Evolutionary conservation across 2,888 invertebrate species (phyloP).

Genomic region (Heliconius charithonia): DNA sequence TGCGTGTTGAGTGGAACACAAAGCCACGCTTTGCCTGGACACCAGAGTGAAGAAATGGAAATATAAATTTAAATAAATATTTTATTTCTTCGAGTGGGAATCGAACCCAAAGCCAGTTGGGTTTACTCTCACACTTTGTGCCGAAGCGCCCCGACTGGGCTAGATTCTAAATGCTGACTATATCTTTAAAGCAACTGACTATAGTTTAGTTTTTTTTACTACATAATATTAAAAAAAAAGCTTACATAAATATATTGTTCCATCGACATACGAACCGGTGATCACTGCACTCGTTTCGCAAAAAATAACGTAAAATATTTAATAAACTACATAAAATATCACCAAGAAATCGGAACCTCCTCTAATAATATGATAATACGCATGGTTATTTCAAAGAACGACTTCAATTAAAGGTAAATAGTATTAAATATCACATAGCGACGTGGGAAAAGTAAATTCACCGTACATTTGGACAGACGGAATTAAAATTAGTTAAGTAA

Average conservation of each 20-base stretch:
- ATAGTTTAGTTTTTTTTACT: background rate
- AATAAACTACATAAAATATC: background rate
- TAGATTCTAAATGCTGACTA: background rate
- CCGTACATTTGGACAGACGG: slow-evolving; percentile 31
- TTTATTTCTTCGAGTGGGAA: no score
- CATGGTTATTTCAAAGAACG: background rate
- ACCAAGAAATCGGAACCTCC: background rate
- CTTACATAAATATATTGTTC: background rate
- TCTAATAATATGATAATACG: slow-evolving; percentile 10
- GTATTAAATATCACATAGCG: slow-evolving; percentile 35
- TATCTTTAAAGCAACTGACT: no score
- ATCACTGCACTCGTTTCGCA: background rate
- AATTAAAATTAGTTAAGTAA: slow-evolving; percentile 44
- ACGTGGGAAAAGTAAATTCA: slow-evolving; percentile 37
- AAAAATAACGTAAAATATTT: background rate
- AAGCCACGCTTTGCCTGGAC: no score
- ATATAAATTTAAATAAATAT: no score
- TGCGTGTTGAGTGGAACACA: no score
- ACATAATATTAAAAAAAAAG: background rate
- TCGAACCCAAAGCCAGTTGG: no score
- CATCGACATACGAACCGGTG: background rate
- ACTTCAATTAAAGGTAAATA: slow-evolving; percentile 30
- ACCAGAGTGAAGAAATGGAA: no score
- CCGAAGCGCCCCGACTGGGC: no score
- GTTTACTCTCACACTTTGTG: no score